phyloP scores from a whole-genome alignment of 1,140 invertebrate species.

The Cotesia chilonis region DNA sequence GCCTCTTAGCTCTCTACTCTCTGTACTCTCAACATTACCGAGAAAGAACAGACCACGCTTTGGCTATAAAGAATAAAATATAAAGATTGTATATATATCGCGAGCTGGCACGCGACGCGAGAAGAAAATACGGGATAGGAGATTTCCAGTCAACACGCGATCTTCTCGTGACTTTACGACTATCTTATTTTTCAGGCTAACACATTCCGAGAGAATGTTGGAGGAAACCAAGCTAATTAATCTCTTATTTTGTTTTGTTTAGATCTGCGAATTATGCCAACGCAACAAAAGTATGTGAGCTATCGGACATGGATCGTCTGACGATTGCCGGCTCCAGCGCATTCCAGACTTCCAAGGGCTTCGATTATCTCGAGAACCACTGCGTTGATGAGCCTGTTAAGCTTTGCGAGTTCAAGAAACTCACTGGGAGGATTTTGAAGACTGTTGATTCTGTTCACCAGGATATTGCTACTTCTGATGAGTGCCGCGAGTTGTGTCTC shows the following conservation, averaged over 20 bases:
- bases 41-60: too few species aligned
- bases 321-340: slow-evolving; percentile 81
- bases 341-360: slow-evolving; percentile 76
- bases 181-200: not conserved
- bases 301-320: slow-evolving; percentile 90
- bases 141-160: slow-evolving; percentile 20
- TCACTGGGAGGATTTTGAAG: slow-evolving; percentile 87
- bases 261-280: slow-evolving; percentile 92
- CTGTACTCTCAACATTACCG: not conserved
- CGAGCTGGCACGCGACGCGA: slow-evolving; percentile 17
- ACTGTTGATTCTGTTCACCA: slow-evolving; percentile 94
- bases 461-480: slow-evolving; percentile 85
- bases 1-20: not conserved
- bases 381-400: slow-evolving; percentile 90
- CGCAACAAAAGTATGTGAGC: slow-evolving; percentile 82
- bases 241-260: slow-evolving; percentile 53
- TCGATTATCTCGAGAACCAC: slow-evolving; percentile 90
- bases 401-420: slow-evolving; percentile 91
- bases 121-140: not conserved
- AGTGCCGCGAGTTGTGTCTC: slow-evolving; percentile 87
- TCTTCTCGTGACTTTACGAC: not conserved
- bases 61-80: too few species aligned
- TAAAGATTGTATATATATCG: too few species aligned
- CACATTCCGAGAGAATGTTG: not conserved
- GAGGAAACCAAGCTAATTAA: too few species aligned